Base-by-base conservation (phyloP, 2,888 invertebrate species). In the Tinea semifulvella region DNA sequence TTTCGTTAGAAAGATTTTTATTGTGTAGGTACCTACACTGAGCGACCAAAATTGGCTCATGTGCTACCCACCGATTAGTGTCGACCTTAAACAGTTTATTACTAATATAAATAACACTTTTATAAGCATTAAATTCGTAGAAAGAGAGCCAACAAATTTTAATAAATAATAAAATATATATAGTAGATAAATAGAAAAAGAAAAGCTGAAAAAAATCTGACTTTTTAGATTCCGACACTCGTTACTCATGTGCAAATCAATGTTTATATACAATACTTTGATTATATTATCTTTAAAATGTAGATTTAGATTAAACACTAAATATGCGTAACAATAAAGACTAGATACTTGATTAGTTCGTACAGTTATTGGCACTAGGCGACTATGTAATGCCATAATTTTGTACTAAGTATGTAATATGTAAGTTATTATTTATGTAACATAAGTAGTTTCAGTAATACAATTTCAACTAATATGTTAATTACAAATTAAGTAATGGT, bases 291-390 rank as follows among this genome's bases (percentile, higher is more conserved):
- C 76, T 76, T 69, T 72, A 76, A 69, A 65, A 68, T 64, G 56
- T 62, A 68, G 74, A 73, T 65, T 63, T 73, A 68, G 70, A 77
- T 79, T 77, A 74, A 67, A 71, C 67, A 71, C 79, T 79, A 79
- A 77, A 77, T 73, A 75, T 68, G 73, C 69, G 65, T 80, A 81
- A 80, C 80, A 81, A 79, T 82, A 79, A 73, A 80, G 82, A 82
- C 82, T 82, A 82, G 82, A 82, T 79, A 80, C 74, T 79, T 75
- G 74, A 75, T 70, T 69, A 67, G 60, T 65, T 68, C 55, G 65
- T 72, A 80, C 82, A 82, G 82, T 80, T 81, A 82, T 80, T 82
- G 82, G 81, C 82, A 82, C 82, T 82, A 80, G 70, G 63, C 66
- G 70, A 57, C 67, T 64, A 67, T 63, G 62, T 65, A 68, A 81